Conservation (phyloP, 1,140 invertebrate genomes). For the Hycleus phaleratus region DNA sequence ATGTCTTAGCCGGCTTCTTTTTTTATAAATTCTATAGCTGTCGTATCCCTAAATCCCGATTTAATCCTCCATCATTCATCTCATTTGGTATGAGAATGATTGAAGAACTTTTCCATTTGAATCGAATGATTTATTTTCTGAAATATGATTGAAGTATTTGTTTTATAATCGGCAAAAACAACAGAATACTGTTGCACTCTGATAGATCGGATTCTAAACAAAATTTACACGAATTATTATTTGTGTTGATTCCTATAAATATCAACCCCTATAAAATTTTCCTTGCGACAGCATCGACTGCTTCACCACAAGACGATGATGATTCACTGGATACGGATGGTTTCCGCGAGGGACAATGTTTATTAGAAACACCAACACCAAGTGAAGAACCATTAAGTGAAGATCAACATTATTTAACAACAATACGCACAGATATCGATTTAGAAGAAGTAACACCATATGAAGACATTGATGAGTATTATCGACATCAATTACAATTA, state of each 20-base stretch:
- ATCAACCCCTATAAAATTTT: constrained; percentile 22
- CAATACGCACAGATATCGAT: constrained; percentile 21
- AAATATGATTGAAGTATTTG: constrained; percentile 8
- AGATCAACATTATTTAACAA: constrained; percentile 1
- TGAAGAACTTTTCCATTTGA: constrained; percentile 15
- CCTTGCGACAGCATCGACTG: constrained; percentile 38
- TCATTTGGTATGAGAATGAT: constrained; percentile 32
- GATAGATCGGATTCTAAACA: not conserved
- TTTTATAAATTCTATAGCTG: constrained; percentile 32
- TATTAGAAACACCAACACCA: constrained; percentile 41
- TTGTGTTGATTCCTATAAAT: not conserved
- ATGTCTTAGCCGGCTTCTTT: constrained; percentile 32
- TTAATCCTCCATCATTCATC: constrained; percentile 17
- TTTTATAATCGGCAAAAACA: constrained; percentile 1
- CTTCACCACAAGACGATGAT: constrained; percentile 47
- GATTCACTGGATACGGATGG: constrained; percentile 47
- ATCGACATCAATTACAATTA: constrained; percentile 32
- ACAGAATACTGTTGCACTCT: constrained; percentile 23
- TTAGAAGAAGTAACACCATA: constrained; percentile 33
- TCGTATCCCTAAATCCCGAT: constrained; percentile 27
- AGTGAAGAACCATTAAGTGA: constrained; percentile 17
- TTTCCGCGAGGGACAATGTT: constrained; percentile 43
- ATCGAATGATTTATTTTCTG: constrained; percentile 41
- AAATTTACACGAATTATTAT: too few species aligned
- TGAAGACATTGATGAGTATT: constrained; percentile 36